phyloP scores from a whole-genome alignment of 2,888 invertebrate species.

The Torymus tubicola region DNA sequence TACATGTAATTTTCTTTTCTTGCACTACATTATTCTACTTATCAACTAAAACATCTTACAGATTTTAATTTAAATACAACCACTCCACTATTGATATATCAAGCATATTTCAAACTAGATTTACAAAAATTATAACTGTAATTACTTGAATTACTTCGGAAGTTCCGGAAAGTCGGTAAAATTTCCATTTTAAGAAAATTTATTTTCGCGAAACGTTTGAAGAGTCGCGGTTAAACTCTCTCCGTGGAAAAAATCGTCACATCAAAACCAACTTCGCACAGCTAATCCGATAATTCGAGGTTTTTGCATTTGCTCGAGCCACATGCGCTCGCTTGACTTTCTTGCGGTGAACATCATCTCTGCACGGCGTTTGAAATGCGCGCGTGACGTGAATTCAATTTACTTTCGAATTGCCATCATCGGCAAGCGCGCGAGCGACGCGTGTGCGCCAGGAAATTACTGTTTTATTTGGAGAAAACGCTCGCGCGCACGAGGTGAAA shows the following conservation, averaged over 20 bases:
- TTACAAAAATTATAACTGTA: too few relatives aligned
- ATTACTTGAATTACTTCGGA: too few relatives aligned
- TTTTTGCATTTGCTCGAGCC: constrained; percentile 21
- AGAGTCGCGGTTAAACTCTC: constrained; percentile 2
- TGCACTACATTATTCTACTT: too few relatives aligned
- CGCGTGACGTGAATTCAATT: constrained; percentile 55
- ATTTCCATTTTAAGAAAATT: too few relatives aligned
- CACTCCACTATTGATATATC: too few relatives aligned
- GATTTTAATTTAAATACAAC: too few relatives aligned
- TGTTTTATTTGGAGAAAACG: constrained; percentile 54
- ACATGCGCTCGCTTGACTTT: neutral
- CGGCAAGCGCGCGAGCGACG: constrained; percentile 36
- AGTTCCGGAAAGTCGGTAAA: too few relatives aligned
- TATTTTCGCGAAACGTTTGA: neutral
- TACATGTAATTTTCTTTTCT: too few relatives aligned
- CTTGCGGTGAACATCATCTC: constrained; percentile 17
- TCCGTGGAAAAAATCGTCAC: neutral
- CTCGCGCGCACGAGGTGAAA: constrained; percentile 28
- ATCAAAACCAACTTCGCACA: constrained; percentile 29
- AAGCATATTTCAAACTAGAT: too few relatives aligned
- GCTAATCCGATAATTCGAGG: constrained; percentile 40
- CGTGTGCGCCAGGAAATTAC: constrained; percentile 40
- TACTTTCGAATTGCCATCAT: constrained; percentile 51
- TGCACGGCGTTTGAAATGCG: constrained; percentile 16
- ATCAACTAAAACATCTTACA: too few relatives aligned